Evolutionary conservation across 2,113 vertebrate species (phyloP).

Genomic region (Hemiprocne comata): DNA sequence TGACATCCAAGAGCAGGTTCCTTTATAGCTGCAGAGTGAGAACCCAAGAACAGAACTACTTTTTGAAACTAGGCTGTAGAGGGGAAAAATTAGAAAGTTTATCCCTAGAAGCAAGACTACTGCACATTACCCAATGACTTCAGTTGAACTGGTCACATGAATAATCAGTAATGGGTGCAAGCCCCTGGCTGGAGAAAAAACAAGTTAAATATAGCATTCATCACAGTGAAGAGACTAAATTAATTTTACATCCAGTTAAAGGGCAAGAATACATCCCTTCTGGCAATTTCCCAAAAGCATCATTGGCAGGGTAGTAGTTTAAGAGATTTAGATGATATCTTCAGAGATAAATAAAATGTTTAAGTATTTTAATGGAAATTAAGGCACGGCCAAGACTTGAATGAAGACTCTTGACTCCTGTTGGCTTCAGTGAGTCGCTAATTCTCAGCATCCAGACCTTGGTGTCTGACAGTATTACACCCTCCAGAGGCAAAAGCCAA

Average conservation of each 20-base stretch:
- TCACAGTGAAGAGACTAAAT: background rate
- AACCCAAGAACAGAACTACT: background rate
- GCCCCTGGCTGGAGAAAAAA: background rate
- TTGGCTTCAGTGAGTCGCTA: background rate
- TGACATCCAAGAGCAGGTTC: background rate
- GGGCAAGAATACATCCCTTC: background rate
- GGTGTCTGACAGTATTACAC: background rate
- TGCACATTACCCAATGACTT: background rate
- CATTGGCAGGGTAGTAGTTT: background rate
- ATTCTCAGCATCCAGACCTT: background rate
- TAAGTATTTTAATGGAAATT: slow-evolving; percentile 17
- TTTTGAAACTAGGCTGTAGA: background rate
- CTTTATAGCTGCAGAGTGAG: background rate
- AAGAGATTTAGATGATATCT: background rate
- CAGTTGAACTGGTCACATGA: background rate
- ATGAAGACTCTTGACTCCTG: background rate
- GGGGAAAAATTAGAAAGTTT: background rate
- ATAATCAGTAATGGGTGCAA: background rate
- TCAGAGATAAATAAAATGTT: background rate
- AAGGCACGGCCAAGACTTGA: background rate
- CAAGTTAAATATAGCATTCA: background rate
- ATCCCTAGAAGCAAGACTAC: background rate
- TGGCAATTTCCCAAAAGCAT: background rate
- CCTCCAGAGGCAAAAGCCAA: slow-evolving; percentile 11
- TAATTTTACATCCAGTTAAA: background rate